These are phyloP conservation scores for Brienomyrus longianalis DNA, from an alignment of 2,113 vertebrate genomes.

Conservation along the genomic window DNA sequence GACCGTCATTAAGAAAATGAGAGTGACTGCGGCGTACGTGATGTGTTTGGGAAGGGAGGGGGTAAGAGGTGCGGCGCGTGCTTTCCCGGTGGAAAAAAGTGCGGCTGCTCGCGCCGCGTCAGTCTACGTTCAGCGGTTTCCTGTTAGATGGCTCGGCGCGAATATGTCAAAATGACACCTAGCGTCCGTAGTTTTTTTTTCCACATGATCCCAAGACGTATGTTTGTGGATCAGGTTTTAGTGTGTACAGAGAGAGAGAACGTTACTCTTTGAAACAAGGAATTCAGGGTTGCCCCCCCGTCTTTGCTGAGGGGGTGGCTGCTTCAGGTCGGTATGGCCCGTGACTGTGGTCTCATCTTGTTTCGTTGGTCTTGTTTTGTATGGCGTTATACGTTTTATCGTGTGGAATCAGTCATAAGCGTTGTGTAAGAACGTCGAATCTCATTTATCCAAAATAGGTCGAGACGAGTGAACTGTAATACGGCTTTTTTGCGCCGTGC, in stretches of 20 bases:
- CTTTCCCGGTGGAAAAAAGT: constrained; percentile 1
- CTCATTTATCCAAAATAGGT: background rate
- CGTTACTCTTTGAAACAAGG: background rate
- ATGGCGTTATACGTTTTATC: background rate
- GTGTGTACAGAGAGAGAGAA: background rate
- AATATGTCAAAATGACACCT: background rate
- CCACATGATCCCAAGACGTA: background rate
- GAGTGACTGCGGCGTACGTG: background rate
- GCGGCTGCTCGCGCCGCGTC: background rate
- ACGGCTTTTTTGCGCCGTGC: background rate
- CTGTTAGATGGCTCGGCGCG: background rate
- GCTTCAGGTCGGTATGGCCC: background rate
- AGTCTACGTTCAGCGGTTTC: background rate
- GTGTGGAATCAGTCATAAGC: background rate
- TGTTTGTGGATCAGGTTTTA: background rate
- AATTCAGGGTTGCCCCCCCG: background rate
- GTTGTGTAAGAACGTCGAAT: background rate
- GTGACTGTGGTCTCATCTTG: background rate
- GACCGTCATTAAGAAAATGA: background rate
- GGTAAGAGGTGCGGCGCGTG: background rate
- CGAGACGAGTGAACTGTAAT: background rate
- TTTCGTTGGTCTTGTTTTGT: background rate
- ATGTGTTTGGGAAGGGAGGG: background rate
- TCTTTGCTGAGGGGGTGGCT: background rate
- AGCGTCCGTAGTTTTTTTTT: background rate